Conservation (phyloP, 2,888 invertebrate genomes). For the Frankliniella fusca region DNA sequence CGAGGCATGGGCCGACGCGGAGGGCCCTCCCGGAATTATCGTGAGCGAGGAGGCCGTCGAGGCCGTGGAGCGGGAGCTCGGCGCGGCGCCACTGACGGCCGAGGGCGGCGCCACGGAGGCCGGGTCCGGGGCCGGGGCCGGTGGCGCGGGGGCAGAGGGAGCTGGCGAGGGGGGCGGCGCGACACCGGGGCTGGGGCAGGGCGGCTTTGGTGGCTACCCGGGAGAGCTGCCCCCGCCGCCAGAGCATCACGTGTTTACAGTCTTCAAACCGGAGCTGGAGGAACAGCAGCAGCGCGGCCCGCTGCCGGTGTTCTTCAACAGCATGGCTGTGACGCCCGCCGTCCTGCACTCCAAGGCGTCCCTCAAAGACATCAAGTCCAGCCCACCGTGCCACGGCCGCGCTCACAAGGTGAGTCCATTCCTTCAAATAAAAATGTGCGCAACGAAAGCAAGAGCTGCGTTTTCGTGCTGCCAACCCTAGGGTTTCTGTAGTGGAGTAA, state of each 20-base stretch:
- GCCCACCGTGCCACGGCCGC: background rate
- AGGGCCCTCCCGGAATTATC: background rate
- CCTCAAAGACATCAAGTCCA: background rate
- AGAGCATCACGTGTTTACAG: background rate
- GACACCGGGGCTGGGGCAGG: background rate
- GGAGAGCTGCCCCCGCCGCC: background rate
- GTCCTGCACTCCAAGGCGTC: background rate
- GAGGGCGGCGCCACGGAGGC: background rate
- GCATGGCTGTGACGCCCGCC: background rate
- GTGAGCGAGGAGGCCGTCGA: background rate
- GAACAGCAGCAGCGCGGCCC: background rate
- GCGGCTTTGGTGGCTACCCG: background rate
- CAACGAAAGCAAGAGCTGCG: no score
- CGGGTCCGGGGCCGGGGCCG: background rate
- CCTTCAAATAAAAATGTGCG: no score
- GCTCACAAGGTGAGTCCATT: background rate
- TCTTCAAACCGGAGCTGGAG: background rate
- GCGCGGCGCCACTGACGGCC: background rate
- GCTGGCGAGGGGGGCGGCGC: background rate
- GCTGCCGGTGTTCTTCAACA: constrained; percentile 1
- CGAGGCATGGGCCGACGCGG: background rate
- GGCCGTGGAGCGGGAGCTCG: background rate
- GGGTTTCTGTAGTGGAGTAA: no score
- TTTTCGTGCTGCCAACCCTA: no score
- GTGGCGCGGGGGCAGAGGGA: background rate